Conservation (phyloP, 2,888 invertebrate species). For the Agrilus cyanescens region DNA sequence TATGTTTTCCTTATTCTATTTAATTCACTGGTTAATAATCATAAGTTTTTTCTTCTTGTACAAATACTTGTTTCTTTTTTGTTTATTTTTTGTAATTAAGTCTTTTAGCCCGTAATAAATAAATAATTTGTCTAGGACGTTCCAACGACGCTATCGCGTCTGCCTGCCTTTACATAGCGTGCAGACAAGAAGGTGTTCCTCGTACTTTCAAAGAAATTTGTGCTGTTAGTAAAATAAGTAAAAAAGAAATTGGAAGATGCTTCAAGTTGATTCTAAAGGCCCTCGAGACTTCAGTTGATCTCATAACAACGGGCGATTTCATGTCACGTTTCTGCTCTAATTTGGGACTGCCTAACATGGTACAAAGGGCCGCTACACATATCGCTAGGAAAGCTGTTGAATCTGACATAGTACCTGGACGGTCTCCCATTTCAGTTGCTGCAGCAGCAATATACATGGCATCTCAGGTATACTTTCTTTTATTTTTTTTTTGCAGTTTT, state of each 20-base stretch:
- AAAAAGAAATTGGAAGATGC: slow-evolving; percentile 97
- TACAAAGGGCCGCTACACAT: slow-evolving; percentile 88
- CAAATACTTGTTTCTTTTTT: too few species aligned
- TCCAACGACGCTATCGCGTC: slow-evolving; percentile 98
- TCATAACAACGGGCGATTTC: slow-evolving; percentile 94
- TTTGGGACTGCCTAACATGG: slow-evolving; percentile 77
- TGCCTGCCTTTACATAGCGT: slow-evolving; percentile 97
- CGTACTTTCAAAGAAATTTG: slow-evolving; percentile 99
- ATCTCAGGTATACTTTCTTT: slow-evolving; percentile 48
- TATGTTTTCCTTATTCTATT: too few species aligned
- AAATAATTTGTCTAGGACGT: slow-evolving; percentile 37
- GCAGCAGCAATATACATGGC: slow-evolving; percentile 99
- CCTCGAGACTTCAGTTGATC: slow-evolving; percentile 78
- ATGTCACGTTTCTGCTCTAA: slow-evolving; percentile 99
- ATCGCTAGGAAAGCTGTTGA: slow-evolving; percentile 96
- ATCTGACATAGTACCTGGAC: slow-evolving; percentile 91
- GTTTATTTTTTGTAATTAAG: too few species aligned
- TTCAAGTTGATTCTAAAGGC: slow-evolving; percentile 95
- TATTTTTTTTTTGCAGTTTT: neutral
- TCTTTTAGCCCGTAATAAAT: too few species aligned
- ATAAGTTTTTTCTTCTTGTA: too few species aligned
- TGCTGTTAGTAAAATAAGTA: slow-evolving; percentile 96
- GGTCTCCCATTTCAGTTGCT: slow-evolving; percentile 97
- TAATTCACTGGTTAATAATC: too few species aligned
- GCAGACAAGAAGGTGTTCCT: slow-evolving; percentile 96